Conservation (phyloP, 1,140 invertebrate species). For the Hyles vespertilio region DNA sequence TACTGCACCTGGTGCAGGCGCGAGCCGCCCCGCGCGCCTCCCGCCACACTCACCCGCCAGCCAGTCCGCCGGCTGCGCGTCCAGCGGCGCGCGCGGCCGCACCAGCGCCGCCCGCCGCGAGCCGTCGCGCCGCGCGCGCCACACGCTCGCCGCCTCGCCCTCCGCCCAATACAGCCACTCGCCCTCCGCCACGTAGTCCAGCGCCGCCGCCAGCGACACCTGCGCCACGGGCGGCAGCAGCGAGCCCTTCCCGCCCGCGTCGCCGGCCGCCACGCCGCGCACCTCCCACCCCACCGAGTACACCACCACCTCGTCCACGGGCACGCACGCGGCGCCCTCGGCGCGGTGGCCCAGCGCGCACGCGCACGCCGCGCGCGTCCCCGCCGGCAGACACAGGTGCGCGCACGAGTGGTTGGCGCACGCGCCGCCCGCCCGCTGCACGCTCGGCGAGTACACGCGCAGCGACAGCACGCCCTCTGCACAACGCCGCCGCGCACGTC, state of each 20-base stretch:
- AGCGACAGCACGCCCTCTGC: constrained; percentile 79
- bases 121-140: constrained; percentile 86
- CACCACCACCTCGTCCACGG: constrained; percentile 82
- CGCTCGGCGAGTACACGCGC: constrained; percentile 82
- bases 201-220: constrained; percentile 83
- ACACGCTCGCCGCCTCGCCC: constrained; percentile 83
- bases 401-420: constrained; percentile 72
- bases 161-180: constrained; percentile 90
- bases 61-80: constrained; percentile 81
- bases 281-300: constrained; percentile 87
- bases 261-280: constrained; percentile 76
- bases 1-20: too few species aligned
- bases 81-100: constrained; percentile 67
- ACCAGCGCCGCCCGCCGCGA: constrained; percentile 79
- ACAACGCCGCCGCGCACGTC: neutral
- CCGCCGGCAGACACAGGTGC: constrained; percentile 86
- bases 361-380: constrained; percentile 77
- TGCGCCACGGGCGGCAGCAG: constrained; percentile 87
- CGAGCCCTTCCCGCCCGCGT: constrained; percentile 20
- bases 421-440: constrained; percentile 69
- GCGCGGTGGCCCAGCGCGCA: constrained; percentile 85
- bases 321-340: constrained; percentile 64
- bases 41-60: constrained; percentile 71
- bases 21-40: too few species aligned
- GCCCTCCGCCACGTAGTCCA: constrained; percentile 85